phyloP scores from a whole-genome alignment of 92 coral and sea anemone genomes.

The Paramuricea clavata region DNA sequence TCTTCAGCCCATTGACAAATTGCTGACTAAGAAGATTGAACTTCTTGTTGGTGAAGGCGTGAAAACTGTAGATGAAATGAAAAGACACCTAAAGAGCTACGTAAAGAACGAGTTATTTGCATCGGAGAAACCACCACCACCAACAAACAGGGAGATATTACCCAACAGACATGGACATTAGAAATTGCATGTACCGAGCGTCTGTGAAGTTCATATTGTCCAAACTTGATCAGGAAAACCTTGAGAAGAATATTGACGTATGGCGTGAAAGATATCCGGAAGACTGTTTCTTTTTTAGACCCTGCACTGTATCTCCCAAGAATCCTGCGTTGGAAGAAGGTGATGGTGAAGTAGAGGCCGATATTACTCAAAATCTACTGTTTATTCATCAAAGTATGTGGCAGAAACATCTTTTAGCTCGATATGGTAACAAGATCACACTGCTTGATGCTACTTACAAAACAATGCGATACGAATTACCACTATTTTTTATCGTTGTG shows the following conservation, averaged over 20 bases:
- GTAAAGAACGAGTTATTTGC: conserved; percentile 4
- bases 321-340: not conserved
- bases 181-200: conserved; percentile 78
- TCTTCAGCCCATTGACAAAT: conserved; percentile 52
- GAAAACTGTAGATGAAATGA: too few relatives aligned
- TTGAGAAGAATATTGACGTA: conserved; percentile 43
- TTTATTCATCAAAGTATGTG: conserved; percentile 68
- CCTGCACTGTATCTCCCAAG: conserved; percentile 37
- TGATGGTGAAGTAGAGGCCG: not conserved
- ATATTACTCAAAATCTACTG: conserved; percentile 3
- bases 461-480: conserved; percentile 70
- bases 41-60: conserved; percentile 49
- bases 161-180: conserved; percentile 69
- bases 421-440: conserved; percentile 63
- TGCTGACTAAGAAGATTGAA: conserved; percentile 26
- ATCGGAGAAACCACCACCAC: conserved; percentile 38
- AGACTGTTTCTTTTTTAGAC: conserved; percentile 41
- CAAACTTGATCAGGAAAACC: conserved; percentile 70
- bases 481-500: conserved; percentile 60
- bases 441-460: conserved; percentile 75
- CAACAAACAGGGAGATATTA: conserved; percentile 62
- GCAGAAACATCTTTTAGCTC: conserved; percentile 40
- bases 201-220: conserved; percentile 64
- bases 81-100: conserved; percentile 14
- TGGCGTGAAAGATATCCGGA: conserved; percentile 40